Evolutionary conservation across 2,113 vertebrate genomes (phyloP).

Genomic region (Gavia stellata): DNA sequence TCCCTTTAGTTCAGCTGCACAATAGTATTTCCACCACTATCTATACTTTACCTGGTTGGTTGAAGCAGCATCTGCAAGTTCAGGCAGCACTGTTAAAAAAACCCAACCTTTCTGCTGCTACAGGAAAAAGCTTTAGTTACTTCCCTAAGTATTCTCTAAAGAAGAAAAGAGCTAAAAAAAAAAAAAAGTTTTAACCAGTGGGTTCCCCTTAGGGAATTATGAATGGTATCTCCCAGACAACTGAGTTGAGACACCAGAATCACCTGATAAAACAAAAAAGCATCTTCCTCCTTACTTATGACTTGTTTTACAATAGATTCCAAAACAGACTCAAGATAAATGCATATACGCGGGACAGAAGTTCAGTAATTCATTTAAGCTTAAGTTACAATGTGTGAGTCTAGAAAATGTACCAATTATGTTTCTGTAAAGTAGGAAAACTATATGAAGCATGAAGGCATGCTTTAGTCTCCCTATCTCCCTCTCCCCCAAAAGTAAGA

Average conservation of each 20-base stretch:
- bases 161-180: not conserved
- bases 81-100: not conserved
- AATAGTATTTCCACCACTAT: not conserved
- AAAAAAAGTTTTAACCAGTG: not conserved
- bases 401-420: not conserved
- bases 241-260: not conserved
- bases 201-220: not conserved
- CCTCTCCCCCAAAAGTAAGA: not conserved
- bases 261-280: not conserved
- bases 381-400: not conserved
- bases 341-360: not conserved
- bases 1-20: not conserved
- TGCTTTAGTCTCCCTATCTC: not conserved
- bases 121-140: not conserved
- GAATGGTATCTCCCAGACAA: not conserved
- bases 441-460: not conserved
- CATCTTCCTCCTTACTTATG: not conserved
- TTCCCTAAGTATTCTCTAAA: not conserved
- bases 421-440: not conserved
- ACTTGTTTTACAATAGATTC: not conserved
- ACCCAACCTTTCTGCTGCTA: not conserved
- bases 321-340: not conserved
- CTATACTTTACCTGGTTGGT: not conserved
- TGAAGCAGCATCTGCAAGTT: not conserved
- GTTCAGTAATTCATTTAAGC: not conserved